Percentiles rank a stretch among this genome's conserved stretches.
phyloP scores from a whole-genome alignment of 2,888 invertebrate genomes.

The Agrotis segetum region DNA sequence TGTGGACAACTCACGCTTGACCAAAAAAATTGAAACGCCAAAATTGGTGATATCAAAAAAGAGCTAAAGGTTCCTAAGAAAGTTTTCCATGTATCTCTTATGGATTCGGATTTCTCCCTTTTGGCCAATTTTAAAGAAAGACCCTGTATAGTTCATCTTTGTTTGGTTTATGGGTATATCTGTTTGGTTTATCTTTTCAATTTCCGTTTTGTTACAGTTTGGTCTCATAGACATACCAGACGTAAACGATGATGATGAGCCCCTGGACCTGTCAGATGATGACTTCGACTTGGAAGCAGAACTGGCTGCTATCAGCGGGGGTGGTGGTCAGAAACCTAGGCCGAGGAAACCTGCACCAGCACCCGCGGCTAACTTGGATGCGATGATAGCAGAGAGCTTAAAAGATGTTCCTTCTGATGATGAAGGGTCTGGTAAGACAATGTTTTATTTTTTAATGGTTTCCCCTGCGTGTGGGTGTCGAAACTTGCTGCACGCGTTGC shows the following conservation, averaged over 20 bases:
- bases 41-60: too few relatives aligned
- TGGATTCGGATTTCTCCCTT: too few relatives aligned
- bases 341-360: conserved; percentile 82
- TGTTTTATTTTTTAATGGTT: too few relatives aligned
- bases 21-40: too few relatives aligned
- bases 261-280: conserved; percentile 89
- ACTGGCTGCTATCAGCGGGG: conserved; percentile 92
- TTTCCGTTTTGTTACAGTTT: conserved; percentile 89
- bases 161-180: too few relatives aligned
- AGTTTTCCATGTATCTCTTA: too few relatives aligned
- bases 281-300: conserved; percentile 97
- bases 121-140: too few relatives aligned
- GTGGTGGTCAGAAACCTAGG: conserved; percentile 77
- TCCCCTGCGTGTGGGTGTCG: too few relatives aligned
- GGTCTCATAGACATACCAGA: conserved; percentile 94
- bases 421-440: conserved; percentile 90
- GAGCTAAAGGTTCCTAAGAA: too few relatives aligned
- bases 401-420: conserved; percentile 95
- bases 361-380: conserved; percentile 92
- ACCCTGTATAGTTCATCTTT: too few relatives aligned
- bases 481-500: too few relatives aligned
- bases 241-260: conserved; percentile 89
- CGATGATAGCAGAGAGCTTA: conserved; percentile 95
- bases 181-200: conserved; percentile 14
- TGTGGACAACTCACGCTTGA: too few relatives aligned